phyloP scores from a whole-genome alignment of 2,888 invertebrate species.

The Limenitis camilla region DNA sequence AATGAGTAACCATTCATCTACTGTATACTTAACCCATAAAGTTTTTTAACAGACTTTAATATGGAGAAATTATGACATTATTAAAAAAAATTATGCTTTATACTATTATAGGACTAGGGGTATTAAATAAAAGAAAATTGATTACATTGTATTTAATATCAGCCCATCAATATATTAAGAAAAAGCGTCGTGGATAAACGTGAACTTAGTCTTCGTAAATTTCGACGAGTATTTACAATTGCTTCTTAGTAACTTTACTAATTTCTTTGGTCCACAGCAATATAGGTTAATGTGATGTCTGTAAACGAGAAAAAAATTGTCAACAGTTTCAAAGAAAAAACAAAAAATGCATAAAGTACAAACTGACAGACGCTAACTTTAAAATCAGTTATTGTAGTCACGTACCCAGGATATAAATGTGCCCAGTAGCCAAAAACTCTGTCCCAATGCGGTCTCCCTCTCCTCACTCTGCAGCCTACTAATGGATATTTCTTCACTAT shows the following conservation, averaged over 20 bases:
- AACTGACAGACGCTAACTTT: not conserved
- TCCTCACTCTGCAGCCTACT: constrained; percentile 55
- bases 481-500: constrained; percentile 55
- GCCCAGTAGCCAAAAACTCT: constrained; percentile 66
- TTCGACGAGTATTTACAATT: constrained; percentile 50
- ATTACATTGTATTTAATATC: constrained; percentile 20
- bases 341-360: no score
- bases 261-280: constrained; percentile 70
- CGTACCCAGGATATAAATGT: constrained; percentile 63
- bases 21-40: no score
- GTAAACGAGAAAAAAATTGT: constrained; percentile 23
- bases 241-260: constrained; percentile 54
- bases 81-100: no score
- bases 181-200: constrained; percentile 63
- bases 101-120: not conserved
- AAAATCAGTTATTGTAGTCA: not conserved
- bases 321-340: not conserved
- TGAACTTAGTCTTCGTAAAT: constrained; percentile 54
- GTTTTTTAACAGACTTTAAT: no score
- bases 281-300: constrained; percentile 55
- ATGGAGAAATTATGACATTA: not conserved
- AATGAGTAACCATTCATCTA: no score
- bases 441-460: constrained; percentile 67
- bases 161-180: constrained; percentile 36
- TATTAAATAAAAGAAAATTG: not conserved